phyloP scores from a whole-genome alignment of 1,140 invertebrate genomes.

The Brachionus rubens region DNA sequence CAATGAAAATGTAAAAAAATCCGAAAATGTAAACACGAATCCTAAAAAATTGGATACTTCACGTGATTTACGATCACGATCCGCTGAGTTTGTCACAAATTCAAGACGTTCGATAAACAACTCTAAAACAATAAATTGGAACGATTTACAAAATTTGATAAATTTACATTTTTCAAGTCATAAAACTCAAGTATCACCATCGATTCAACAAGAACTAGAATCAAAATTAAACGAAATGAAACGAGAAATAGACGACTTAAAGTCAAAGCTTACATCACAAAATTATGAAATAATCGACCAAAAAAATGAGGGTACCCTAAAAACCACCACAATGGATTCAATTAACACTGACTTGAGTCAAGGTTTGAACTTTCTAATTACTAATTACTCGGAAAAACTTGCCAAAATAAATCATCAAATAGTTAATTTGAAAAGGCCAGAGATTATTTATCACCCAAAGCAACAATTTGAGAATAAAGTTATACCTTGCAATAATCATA shows the following conservation, averaged over 20 bases:
- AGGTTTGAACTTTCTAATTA: conserved; percentile 10
- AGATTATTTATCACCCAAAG: neutral
- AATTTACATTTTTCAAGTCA: neutral
- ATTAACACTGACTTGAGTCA: neutral
- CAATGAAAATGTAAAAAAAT: conserved; percentile 1
- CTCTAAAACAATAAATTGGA: neutral
- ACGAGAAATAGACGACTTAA: conserved; percentile 13
- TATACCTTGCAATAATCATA: neutral
- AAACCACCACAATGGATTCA: neutral
- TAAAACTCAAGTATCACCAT: neutral
- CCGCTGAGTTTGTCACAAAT: neutral
- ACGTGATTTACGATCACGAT: neutral
- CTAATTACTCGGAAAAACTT: conserved; percentile 12
- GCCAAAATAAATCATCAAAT: neutral
- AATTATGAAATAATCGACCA: too few species aligned
- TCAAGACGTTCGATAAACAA: neutral
- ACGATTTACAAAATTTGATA: conserved; percentile 8
- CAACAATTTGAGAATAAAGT: neutral
- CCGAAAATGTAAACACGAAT: neutral
- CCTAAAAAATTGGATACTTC: neutral
- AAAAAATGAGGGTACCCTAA: too few species aligned
- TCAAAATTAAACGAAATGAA: conserved; percentile 11
- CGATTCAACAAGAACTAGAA: neutral
- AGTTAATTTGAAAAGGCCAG: neutral
- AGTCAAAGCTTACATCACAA: neutral